These are phyloP conservation scores for Danaus plexippus DNA, from an alignment of 1,140 invertebrate species.

Conservation along the genomic window DNA sequence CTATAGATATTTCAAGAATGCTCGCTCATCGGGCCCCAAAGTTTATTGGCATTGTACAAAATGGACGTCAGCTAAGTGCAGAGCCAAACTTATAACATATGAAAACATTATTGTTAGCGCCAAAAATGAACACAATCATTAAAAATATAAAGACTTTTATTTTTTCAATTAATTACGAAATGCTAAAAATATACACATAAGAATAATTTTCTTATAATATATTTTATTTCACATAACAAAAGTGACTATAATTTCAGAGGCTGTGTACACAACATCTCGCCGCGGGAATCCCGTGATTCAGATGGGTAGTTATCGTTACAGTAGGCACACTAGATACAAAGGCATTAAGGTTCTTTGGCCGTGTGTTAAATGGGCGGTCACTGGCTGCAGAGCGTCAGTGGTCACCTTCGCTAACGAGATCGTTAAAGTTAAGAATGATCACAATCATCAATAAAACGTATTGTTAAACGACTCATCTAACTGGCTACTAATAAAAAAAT, in stretches of 20 bases:
- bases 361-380: constrained; percentile 13
- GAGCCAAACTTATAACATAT: constrained; percentile 21
- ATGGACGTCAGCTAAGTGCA: constrained; percentile 10
- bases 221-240: background rate
- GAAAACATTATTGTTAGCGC: constrained; percentile 13
- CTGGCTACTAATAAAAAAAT: no score
- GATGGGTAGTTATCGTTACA: constrained; percentile 18
- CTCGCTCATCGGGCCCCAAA: constrained; percentile 15
- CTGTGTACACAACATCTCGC: constrained; percentile 22
- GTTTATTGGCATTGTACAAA: constrained; percentile 25
- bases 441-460: constrained; percentile 16
- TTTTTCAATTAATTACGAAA: no score
- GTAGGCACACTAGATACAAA: background rate
- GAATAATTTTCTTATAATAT: no score
- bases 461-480: background rate
- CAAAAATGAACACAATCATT: constrained; percentile 17
- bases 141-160: constrained; percentile 1
- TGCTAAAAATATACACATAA: no score
- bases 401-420: constrained; percentile 21
- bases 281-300: constrained; percentile 28
- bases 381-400: constrained; percentile 23
- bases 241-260: constrained; percentile 15
- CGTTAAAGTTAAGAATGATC: constrained; percentile 20
- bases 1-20: constrained; percentile 26
- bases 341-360: constrained; percentile 12